A percentile compares a stretch with the other conserved stretches of the same genome.
Conservation (phyloP, 2,797 vertebrate species). For the Anomalospiza imberbis region DNA sequence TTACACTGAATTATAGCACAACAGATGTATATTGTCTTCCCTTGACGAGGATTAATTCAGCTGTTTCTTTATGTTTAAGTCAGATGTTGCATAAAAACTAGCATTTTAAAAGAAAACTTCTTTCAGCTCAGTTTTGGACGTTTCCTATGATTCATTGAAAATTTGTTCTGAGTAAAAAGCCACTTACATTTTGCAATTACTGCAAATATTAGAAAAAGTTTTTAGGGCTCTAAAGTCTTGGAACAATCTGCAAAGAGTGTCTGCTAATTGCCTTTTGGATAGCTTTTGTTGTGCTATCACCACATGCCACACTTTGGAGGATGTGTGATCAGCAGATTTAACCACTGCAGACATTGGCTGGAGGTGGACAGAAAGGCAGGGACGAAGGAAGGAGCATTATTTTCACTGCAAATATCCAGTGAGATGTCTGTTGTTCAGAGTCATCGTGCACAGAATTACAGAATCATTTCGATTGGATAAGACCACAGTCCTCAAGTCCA, state of each 20-base stretch:
- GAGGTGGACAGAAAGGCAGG: no score
- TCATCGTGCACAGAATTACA: not conserved
- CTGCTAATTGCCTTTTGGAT: conserved; percentile 14
- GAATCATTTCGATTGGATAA: not conserved
- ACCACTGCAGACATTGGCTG: not conserved
- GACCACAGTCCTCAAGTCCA: not conserved
- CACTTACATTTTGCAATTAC: not conserved
- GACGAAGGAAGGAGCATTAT: not conserved
- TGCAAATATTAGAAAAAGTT: not conserved
- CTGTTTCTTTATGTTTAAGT: conserved; percentile 43
- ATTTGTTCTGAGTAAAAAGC: not conserved
- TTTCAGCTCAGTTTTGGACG: not conserved
- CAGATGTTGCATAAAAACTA: conserved; percentile 7
- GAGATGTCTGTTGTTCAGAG: not conserved
- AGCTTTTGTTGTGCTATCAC: not conserved
- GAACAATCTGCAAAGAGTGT: not conserved
- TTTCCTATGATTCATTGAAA: not conserved
- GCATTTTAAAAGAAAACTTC: conserved; percentile 24
- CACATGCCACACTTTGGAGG: not conserved
- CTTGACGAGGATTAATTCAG: conserved; percentile 37
- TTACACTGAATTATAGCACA: conserved; percentile 36
- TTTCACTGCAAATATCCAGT: not conserved
- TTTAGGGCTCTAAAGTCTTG: not conserved
- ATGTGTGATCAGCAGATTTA: not conserved
- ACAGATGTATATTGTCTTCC: conserved; percentile 50